Evolutionary conservation across 2,888 invertebrate species (phyloP).

Genomic region (Andrena camellia): DNA sequence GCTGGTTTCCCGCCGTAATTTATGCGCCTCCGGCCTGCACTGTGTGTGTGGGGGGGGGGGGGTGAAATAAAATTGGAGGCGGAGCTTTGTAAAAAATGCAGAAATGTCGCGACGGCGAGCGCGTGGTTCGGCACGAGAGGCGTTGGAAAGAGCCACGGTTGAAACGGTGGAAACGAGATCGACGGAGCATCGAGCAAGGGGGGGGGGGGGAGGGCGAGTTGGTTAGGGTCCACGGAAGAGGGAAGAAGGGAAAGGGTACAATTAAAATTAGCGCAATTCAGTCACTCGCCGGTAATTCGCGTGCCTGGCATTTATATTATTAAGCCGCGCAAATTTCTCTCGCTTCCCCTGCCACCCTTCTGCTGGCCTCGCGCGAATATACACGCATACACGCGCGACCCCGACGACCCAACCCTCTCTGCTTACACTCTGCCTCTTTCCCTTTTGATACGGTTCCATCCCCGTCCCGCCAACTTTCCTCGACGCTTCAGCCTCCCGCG

Average conservation of each 20-base stretch:
- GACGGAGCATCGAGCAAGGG: slow-evolving; percentile 38
- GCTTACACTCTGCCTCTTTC: slow-evolving; percentile 44
- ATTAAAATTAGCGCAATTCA: slow-evolving; percentile 84
- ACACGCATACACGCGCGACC: slow-evolving; percentile 24
- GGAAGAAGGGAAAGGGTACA: slow-evolving; percentile 76
- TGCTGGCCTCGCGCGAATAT: slow-evolving; percentile 17
- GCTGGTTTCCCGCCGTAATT: slow-evolving; percentile 60
- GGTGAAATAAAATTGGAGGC: slow-evolving; percentile 56
- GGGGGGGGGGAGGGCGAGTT: slow-evolving; percentile 39
- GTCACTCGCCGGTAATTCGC: slow-evolving; percentile 80
- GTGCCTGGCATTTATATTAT: slow-evolving; percentile 83
- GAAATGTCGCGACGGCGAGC: slow-evolving; percentile 57
- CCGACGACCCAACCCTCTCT: not conserved
- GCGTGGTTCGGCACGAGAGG: slow-evolving; percentile 1
- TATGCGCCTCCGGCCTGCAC: slow-evolving; percentile 65
- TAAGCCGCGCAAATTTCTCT: slow-evolving; percentile 80
- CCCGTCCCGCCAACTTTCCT: slow-evolving; percentile 6
- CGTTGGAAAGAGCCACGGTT: slow-evolving; percentile 20
- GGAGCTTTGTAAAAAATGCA: slow-evolving; percentile 29
- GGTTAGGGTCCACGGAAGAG: slow-evolving; percentile 33
- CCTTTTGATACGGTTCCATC: slow-evolving; percentile 49
- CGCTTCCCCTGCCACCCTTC: slow-evolving; percentile 43
- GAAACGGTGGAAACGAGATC: slow-evolving; percentile 32
- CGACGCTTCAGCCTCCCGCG: not conserved
- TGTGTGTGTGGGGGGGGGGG: too few relatives aligned